Evolutionary conservation across 2,113 vertebrate species (phyloP).

Genomic region (Oncorhynchus clarkii): DNA sequence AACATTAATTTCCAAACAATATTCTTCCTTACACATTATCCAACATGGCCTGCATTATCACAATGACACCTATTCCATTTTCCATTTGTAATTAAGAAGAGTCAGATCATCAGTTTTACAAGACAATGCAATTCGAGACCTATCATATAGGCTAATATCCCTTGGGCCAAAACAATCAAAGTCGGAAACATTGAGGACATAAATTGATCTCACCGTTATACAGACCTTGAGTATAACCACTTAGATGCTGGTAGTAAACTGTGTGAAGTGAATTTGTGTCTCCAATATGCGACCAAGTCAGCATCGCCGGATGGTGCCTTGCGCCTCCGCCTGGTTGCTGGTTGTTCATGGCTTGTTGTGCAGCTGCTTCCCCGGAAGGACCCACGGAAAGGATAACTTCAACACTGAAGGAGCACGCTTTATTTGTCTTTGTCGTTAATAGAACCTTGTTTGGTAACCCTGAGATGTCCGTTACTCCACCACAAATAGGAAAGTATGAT

Average conservation of each 20-base stretch:
- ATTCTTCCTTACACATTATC: background rate
- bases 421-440: conserved; percentile 5
- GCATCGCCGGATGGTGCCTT: background rate
- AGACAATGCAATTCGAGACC: no score
- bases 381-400: conserved; percentile 35
- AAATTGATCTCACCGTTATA: conserved; percentile 16
- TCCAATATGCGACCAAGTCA: background rate
- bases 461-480: background rate
- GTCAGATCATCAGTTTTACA: background rate
- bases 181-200: background rate
- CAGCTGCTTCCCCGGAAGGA: background rate
- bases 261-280: background rate
- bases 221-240: background rate
- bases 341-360: background rate
- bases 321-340: background rate
- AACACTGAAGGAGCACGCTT: conserved; percentile 25
- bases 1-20: background rate
- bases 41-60: background rate
- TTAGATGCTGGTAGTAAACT: conserved; percentile 1
- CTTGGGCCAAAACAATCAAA: background rate
- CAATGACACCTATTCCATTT: background rate
- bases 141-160: no score
- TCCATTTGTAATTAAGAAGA: background rate
- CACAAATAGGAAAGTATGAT: background rate
- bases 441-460: background rate